phyloP scores from a whole-genome alignment of 2,888 invertebrate species.

The Mesochorus sp. region DNA sequence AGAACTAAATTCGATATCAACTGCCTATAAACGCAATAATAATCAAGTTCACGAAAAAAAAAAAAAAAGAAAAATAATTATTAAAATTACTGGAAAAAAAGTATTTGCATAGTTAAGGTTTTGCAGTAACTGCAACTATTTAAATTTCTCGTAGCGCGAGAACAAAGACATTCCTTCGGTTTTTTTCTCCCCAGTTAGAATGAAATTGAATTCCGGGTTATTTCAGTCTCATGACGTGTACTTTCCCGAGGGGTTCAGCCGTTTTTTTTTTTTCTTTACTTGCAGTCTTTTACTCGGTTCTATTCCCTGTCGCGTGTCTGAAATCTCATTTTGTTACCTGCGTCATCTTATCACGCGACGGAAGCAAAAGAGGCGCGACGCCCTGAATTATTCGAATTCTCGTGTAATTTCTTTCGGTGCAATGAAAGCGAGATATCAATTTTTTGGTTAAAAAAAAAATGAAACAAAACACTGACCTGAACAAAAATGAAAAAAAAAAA shows the following conservation, averaged over 20 bases:
- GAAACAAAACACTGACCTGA: neutral
- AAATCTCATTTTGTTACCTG: conserved; percentile 7
- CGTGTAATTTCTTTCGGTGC: neutral
- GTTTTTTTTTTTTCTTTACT: neutral
- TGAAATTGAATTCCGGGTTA: conserved; percentile 30
- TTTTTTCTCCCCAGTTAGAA: neutral
- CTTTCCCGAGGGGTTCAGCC: too few relatives aligned
- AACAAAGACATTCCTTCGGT: neutral
- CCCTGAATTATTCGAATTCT: conserved; percentile 7
- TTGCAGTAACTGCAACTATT: too few relatives aligned
- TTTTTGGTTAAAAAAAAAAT: too few relatives aligned
- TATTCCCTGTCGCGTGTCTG: conserved; percentile 24
- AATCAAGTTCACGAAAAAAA: too few relatives aligned
- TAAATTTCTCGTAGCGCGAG: too few relatives aligned
- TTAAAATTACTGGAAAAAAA: too few relatives aligned
- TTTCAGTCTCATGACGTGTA: conserved; percentile 15
- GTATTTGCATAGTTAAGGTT: too few relatives aligned
- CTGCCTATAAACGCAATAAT: too few relatives aligned
- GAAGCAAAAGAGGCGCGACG: neutral
- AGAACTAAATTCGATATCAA: too few relatives aligned
- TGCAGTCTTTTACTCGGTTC: neutral
- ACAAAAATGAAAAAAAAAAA: neutral
- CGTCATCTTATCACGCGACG: neutral
- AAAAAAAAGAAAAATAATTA: too few relatives aligned
- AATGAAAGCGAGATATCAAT: neutral